Base-by-base conservation (phyloP, 2,888 invertebrate species). In the Caenorhabditis afra region DNA sequence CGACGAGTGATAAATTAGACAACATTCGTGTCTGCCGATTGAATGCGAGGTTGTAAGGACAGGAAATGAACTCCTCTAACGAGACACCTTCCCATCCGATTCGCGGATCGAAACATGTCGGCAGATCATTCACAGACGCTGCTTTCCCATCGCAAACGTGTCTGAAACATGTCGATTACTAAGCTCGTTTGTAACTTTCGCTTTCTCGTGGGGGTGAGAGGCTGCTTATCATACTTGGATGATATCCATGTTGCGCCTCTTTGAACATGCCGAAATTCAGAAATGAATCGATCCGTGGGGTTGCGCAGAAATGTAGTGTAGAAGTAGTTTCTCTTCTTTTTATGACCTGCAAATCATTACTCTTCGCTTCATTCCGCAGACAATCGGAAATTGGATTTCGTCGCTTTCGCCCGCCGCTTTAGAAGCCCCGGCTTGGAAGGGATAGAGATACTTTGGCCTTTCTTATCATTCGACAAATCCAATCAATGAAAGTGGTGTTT, bases 21-120 rank as follows among this genome's bases (percentile, higher is more conserved):
- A 99, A 91, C 99, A 99, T 99, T 85, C 98, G 93, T 3, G 98
- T 97, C 92, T 98, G 98, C 79, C 99, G 90, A 92, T 99, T 98
- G 90, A 94, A 94, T 20, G 97, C 99, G 90, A 99, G 93, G 93
- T 99, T 99, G 91, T 94, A 94, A 5, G 94, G 94, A 91, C 99
- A 99, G 37, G 93, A 92, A 88, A 96, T 94, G 92, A 99, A 99
- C 91, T 96, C 94, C 78, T 95, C 94, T 52, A 99, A 92, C 12
- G 94, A 94, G 4, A 97, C 97, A 77, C 95, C 95, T 71, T 94
- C 86, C 92, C 92, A 92, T 39, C 89, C 90, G 8, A 78, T 66
- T 23, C 85, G 76, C 0, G 87, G 87, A 67, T 90, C 89, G 85
- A 91, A 93, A 85, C 93, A 93, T 65, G 91, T 88, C 11, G 96